Evolutionary conservation across 2,113 vertebrate genomes (phyloP), one percentile per base, ranked within the genome.

Genomic region (Sinocyclocheilus anophthalmus): DNA sequence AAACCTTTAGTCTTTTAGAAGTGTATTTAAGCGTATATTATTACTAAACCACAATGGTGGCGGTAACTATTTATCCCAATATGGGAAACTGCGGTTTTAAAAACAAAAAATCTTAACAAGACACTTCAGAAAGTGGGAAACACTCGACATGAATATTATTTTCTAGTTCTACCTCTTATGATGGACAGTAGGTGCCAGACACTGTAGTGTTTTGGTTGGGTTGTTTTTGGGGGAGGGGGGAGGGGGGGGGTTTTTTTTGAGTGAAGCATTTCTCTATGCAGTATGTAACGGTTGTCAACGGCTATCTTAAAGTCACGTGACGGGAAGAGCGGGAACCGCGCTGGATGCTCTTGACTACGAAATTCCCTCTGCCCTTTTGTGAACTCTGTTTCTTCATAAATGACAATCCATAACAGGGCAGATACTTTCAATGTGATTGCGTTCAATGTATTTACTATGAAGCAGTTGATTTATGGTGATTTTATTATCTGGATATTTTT

Each of bases 161-260:
- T 55, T 94, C 93, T 96, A 98, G 97, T 94, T 96, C 96, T 98
- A 99, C 97, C 97, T 98, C 96, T 96, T 94, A 93, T 94, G 24
- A 70, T 79, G 53, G 65, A 89, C 94, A 95, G 91, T 97, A 97
- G 96, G 95, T 94, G 94, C 94, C 94, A n/a, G 96, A 91, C 93
- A 94, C 96, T 94, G 16, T 14, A 12, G 53, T 84, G 91, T 95
- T 95, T n/a, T n/a, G n/a, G n/a, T n/a, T n/a, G n/a, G n/a, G n/a
- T n/a, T n/a, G n/a, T n/a, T n/a, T n/a, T n/a, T n/a, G n/a, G n/a
- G n/a, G n/a, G n/a, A n/a, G n/a, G n/a, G n/a, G n/a, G n/a, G n/a
- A n/a, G n/a, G n/a, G n/a, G n/a, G n/a, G n/a, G n/a, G n/a, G n/a
- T n/a, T n/a, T n/a, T n/a, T n/a, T n/a, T n/a, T 63, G 48, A 84